phyloP scores from a whole-genome alignment of 2,113 vertebrate species.

The Triplophysa siluroides region DNA sequence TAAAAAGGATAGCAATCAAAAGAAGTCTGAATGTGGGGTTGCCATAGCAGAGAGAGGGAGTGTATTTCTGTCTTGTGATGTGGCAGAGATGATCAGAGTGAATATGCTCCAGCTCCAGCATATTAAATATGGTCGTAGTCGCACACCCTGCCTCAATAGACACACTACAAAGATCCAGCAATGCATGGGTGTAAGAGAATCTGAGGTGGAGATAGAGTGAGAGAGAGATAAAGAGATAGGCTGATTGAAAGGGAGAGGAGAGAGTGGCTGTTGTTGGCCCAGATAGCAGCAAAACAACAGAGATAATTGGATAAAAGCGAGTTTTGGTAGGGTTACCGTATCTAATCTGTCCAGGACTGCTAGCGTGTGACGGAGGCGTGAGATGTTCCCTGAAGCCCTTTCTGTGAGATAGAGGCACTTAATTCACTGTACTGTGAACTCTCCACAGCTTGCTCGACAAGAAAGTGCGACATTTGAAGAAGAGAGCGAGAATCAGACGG shows the following conservation, averaged over 20 bases:
- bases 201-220: conserved; percentile 4
- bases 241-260: conserved; percentile 25
- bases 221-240: conserved; percentile 11
- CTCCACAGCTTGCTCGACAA: conserved; percentile 34
- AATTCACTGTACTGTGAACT: conserved; percentile 43
- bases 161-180: conserved; percentile 32
- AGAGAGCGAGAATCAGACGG: conserved; percentile 35
- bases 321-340: conserved; percentile 40
- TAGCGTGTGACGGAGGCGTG: conserved; percentile 46
- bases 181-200: conserved; percentile 22
- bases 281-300: conserved; percentile 41
- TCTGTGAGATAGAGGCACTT: conserved; percentile 42
- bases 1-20: conserved; percentile 59
- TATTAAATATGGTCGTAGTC: conserved; percentile 41
- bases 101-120: conserved; percentile 34
- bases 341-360: conserved; percentile 45
- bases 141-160: conserved; percentile 25
- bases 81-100: conserved; percentile 45
- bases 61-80: conserved; percentile 51
- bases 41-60: conserved; percentile 45
- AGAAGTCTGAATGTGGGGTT: conserved; percentile 46
- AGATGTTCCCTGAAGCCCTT: conserved; percentile 49
- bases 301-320: conserved; percentile 48
- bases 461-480: conserved; percentile 32
- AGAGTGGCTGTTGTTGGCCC: conserved; percentile 18